Conservation (phyloP, 2,113 vertebrate genomes). For the Vimba vimba region DNA sequence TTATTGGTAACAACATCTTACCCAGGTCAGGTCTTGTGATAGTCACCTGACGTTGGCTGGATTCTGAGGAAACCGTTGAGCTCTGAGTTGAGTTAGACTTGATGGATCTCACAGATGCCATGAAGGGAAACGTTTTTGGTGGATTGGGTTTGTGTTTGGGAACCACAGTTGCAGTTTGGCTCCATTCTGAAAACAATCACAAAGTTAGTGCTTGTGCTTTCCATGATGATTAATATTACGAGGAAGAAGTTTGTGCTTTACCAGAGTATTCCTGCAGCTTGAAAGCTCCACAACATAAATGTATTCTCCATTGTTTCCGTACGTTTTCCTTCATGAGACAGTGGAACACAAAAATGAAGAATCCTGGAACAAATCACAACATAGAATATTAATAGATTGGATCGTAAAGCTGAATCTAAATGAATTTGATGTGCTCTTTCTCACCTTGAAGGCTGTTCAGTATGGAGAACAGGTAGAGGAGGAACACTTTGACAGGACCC, state of each 20-base stretch:
- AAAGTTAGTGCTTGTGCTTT: not conserved
- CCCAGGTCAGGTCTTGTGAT: slow-evolving; percentile 70
- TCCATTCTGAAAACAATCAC: slow-evolving; percentile 75
- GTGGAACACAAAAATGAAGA: slow-evolving; percentile 91
- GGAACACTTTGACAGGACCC: slow-evolving; percentile 76
- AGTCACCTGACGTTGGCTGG: slow-evolving; percentile 64
- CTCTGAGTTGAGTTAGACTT: slow-evolving; percentile 79
- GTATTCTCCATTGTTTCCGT: slow-evolving; percentile 80
- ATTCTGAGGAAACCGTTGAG: slow-evolving; percentile 74
- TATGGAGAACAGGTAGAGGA: slow-evolving; percentile 87
- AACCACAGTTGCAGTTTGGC: slow-evolving; percentile 69
- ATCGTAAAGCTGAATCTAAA: slow-evolving; percentile 10
- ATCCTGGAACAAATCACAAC: slow-evolving; percentile 71
- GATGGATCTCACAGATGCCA: slow-evolving; percentile 70
- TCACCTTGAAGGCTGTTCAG: slow-evolving; percentile 90
- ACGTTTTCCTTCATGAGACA: slow-evolving; percentile 90
- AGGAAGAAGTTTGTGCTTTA: slow-evolving; percentile 58
- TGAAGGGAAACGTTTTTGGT: slow-evolving; percentile 56
- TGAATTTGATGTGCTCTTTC: not conserved
- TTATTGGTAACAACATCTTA: slow-evolving; percentile 53
- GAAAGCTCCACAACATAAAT: slow-evolving; percentile 81
- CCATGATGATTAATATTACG: not conserved
- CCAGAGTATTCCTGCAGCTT: slow-evolving; percentile 78
- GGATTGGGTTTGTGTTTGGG: slow-evolving; percentile 64
- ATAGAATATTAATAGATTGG: not conserved